Evolutionary conservation across 2,113 vertebrate genomes (phyloP).

Genomic region (Saguinus imperator): DNA sequence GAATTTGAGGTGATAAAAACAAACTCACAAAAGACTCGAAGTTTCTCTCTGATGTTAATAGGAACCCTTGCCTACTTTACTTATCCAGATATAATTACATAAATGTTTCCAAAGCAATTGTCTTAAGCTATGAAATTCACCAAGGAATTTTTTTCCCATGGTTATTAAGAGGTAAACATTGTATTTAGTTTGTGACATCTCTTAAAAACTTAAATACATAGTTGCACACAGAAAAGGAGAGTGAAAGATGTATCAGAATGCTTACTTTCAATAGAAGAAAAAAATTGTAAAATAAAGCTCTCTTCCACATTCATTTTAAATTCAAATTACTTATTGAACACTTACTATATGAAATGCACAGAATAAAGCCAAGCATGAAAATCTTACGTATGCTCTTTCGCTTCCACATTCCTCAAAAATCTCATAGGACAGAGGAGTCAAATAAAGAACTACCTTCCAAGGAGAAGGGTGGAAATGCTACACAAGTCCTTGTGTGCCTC

Average conservation of each 20-base stretch:
- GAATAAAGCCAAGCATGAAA: not conserved
- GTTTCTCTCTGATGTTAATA: not conserved
- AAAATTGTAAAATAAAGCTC: not conserved
- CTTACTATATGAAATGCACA: not conserved
- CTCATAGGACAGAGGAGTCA: not conserved
- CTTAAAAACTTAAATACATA: not conserved
- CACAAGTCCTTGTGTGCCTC: not conserved
- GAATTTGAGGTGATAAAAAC: not conserved
- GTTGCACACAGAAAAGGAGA: not conserved
- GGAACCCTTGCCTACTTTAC: not conserved
- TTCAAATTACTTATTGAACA: not conserved
- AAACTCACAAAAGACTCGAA: not conserved
- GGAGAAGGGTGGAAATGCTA: not conserved
- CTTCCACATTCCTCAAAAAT: not conserved
- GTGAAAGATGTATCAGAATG: not conserved
- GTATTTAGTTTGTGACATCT: not conserved
- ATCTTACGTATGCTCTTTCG: not conserved
- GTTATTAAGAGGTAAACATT: not conserved
- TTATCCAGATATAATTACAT: not conserved
- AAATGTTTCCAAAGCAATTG: not conserved
- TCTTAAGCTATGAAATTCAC: not conserved
- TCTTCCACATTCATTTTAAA: not conserved
- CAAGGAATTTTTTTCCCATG: not conserved
- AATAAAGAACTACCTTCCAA: not conserved
- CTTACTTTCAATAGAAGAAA: not conserved